A percentile compares a stretch with the other conserved stretches of the same genome.
Evolutionary conservation across 1,140 invertebrate species (phyloP).

Genomic region (Sycophaga agraensis): DNA sequence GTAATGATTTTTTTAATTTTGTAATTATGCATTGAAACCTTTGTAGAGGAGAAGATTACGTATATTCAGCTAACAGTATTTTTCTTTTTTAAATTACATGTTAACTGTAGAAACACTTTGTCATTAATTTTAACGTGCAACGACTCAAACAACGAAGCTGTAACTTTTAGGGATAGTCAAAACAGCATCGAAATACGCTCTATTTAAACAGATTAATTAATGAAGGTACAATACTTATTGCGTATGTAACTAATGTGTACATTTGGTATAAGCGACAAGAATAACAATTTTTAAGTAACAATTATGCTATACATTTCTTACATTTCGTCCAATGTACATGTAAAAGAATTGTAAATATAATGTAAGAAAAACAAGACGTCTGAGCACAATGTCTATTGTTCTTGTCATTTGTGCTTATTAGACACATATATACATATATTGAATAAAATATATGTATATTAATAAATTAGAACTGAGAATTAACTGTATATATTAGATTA

Average conservation of each 20-base stretch:
- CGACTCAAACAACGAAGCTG: conserved; percentile 14
- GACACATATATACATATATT: neutral
- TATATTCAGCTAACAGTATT: conserved; percentile 16
- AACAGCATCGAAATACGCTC: conserved; percentile 1
- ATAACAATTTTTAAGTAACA: neutral
- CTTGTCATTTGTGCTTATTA: neutral
- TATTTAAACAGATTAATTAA: neutral
- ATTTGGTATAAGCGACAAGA: neutral
- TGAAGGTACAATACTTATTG: neutral
- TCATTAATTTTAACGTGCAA: neutral
- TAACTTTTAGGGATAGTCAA: conserved; percentile 19
- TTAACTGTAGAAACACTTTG: neutral
- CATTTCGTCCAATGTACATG: neutral
- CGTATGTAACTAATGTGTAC: neutral
- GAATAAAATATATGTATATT: neutral
- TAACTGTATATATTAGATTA: conserved; percentile 17
- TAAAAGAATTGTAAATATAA: conserved; percentile 16
- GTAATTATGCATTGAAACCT: neutral
- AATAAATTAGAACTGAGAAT: neutral
- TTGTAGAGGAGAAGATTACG: neutral
- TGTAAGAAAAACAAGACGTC: neutral
- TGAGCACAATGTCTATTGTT: neutral
- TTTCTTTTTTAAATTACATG: neutral
- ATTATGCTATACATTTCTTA: neutral
- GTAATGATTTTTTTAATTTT: neutral